These are phyloP conservation scores for Tetheella fluctuosa DNA, from an alignment of 2,888 invertebrate species.

Conservation along the genomic window DNA sequence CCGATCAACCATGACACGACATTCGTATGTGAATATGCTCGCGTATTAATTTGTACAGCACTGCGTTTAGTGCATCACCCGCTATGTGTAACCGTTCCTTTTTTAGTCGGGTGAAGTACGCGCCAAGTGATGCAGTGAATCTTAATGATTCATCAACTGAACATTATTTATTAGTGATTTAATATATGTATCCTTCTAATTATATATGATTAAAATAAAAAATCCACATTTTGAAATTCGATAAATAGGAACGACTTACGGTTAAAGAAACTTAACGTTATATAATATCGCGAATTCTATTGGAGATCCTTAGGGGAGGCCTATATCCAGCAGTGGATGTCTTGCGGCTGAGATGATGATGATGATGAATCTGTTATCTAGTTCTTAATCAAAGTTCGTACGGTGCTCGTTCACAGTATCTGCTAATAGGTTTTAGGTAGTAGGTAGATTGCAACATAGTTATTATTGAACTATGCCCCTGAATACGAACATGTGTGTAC, in stretches of 20 bases:
- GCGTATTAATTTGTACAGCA: constrained; percentile 32
- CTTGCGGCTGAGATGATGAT: no score
- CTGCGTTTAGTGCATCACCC: constrained; percentile 26
- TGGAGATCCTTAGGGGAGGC: no score
- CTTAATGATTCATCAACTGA: constrained; percentile 29
- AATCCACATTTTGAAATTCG: background rate
- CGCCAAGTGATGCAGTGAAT: constrained; percentile 31
- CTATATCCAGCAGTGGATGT: no score
- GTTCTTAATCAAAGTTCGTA: background rate
- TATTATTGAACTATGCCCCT: constrained; percentile 1
- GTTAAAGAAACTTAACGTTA: background rate
- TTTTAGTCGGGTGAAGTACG: constrained; percentile 26
- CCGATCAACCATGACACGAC: constrained; percentile 17
- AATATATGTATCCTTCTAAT: background rate
- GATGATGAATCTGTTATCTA: background rate
- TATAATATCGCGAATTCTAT: background rate
- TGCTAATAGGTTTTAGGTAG: no score
- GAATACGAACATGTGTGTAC: constrained; percentile 23
- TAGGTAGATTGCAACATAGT: background rate
- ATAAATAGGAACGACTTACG: background rate
- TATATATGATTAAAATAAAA: background rate
- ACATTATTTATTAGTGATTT: constrained; percentile 9
- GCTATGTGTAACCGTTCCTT: constrained; percentile 27
- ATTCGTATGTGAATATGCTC: constrained; percentile 15
- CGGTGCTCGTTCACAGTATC: background rate